Conservation (phyloP, 2,888 invertebrate genomes). For the Sphaeridia pumilis region DNA sequence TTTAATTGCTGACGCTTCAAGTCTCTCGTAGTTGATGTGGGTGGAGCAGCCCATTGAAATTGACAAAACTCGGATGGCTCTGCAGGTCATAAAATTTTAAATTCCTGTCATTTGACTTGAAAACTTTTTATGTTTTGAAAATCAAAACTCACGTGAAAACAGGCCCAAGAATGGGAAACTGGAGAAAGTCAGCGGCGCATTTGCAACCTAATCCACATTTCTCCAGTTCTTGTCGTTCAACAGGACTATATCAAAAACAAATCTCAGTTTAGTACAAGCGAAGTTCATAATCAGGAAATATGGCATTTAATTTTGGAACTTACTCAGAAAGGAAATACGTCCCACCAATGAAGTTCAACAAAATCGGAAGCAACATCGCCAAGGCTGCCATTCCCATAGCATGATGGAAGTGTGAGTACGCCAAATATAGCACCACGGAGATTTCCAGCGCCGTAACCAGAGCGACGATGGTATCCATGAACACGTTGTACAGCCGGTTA, state of each 20-base stretch:
- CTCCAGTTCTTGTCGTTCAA: constrained; percentile 28
- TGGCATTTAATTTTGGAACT: too few species aligned
- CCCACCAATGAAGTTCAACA: constrained; percentile 34
- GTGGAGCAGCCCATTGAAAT: constrained; percentile 27
- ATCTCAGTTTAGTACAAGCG: too few species aligned
- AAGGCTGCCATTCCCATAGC: constrained; percentile 23
- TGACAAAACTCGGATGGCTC: constrained; percentile 25
- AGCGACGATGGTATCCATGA: constrained; percentile 25
- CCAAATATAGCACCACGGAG: constrained; percentile 25
- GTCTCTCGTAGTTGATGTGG: constrained; percentile 23
- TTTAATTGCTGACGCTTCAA: constrained; percentile 33
- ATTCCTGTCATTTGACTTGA: too few species aligned
- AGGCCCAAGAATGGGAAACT: constrained; percentile 32
- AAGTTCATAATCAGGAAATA: too few species aligned
- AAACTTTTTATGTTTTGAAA: too few species aligned
- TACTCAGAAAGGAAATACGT: constrained; percentile 34
- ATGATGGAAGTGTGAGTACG: constrained; percentile 20
- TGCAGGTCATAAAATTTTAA: constrained; percentile 3
- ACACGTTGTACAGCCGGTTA: constrained; percentile 12
- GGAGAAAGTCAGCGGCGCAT: constrained; percentile 29
- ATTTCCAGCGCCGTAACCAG: constrained; percentile 26
- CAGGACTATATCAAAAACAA: too few species aligned
- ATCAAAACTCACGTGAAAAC: constrained; percentile 32
- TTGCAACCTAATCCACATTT: constrained; percentile 15
- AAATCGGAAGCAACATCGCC: constrained; percentile 30